Evolutionary conservation across 2,888 invertebrate species (phyloP).

Genomic region (Platycnemis pennipes): DNA sequence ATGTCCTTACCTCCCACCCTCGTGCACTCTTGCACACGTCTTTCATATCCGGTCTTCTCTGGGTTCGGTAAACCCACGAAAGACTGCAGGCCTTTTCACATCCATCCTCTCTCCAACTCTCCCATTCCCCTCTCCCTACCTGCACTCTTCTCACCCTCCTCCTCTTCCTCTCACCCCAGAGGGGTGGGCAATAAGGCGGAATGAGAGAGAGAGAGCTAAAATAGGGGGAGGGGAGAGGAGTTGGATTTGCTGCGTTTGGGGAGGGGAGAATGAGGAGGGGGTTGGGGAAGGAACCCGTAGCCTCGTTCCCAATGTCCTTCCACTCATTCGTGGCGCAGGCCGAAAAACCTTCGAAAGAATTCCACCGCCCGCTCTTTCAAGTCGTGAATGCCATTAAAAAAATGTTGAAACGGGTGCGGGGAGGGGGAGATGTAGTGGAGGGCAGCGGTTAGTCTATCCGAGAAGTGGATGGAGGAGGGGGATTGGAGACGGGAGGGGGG

Average conservation of each 20-base stretch:
- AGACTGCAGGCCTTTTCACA: too few species aligned
- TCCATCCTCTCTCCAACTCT: too few species aligned
- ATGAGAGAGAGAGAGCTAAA: not conserved
- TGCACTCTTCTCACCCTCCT: too few species aligned
- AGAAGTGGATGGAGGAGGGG: not conserved
- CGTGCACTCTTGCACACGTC: too few species aligned
- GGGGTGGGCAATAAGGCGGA: not conserved
- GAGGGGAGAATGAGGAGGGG: not conserved
- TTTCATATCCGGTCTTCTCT: too few species aligned
- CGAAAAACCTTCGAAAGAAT: conserved; percentile 27
- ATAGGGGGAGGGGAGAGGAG: not conserved
- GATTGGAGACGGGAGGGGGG: not conserved
- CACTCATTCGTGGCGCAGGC: not conserved
- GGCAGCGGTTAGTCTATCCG: not conserved
- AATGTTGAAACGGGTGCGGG: not conserved
- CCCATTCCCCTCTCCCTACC: too few species aligned
- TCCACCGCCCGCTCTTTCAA: not conserved
- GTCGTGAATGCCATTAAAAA: not conserved
- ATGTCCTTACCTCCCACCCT: too few species aligned
- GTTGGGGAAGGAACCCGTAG: not conserved
- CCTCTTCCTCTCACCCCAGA: too few species aligned
- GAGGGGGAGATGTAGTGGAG: not conserved
- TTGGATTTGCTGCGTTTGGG: not conserved
- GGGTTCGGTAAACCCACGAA: too few species aligned
- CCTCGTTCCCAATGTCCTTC: conserved; percentile 24